These are phyloP conservation scores for Drosophila planitibia DNA, from an alignment of 2,888 invertebrate species.

Conservation along the genomic window DNA sequence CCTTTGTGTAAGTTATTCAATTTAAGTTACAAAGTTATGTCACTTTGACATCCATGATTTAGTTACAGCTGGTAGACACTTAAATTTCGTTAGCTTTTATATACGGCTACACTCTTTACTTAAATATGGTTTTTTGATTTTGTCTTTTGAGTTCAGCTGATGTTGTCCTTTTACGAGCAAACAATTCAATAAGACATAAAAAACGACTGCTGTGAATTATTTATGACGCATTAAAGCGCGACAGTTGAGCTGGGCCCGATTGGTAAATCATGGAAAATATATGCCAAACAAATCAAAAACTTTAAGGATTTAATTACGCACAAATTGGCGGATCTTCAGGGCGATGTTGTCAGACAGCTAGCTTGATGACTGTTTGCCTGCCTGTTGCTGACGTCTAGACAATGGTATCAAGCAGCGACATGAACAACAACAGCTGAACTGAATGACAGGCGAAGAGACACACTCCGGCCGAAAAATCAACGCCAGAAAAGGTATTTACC, in stretches of 20 bases:
- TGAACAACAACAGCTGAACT: conserved; percentile 12
- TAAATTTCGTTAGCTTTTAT: neutral
- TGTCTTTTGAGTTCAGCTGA: conserved; percentile 6
- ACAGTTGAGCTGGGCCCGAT: conserved; percentile 57
- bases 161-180: conserved; percentile 38
- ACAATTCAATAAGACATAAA: conserved; percentile 47
- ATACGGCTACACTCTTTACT: neutral
- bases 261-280: conserved; percentile 53
- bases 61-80: neutral
- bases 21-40: neutral
- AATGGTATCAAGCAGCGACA: conserved; percentile 28
- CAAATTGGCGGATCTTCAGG: conserved; percentile 49
- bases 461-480: conserved; percentile 5
- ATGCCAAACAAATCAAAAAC: conserved; percentile 67
- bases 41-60: neutral
- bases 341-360: neutral
- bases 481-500: conserved; percentile 29
- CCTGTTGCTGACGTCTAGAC: conserved; percentile 65
- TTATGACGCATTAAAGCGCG: conserved; percentile 62
- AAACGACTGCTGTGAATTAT: conserved; percentile 51
- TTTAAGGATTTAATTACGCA: conserved; percentile 69
- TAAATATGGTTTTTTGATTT: neutral
- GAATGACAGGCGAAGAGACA: conserved; percentile 36
- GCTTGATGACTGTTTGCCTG: conserved; percentile 15
- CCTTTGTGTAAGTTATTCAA: no score